Evolutionary conservation across 2,113 vertebrate genomes (phyloP), one percentile per base, ranked within the genome.

Genomic region (Lampris megalopsis): DNA sequence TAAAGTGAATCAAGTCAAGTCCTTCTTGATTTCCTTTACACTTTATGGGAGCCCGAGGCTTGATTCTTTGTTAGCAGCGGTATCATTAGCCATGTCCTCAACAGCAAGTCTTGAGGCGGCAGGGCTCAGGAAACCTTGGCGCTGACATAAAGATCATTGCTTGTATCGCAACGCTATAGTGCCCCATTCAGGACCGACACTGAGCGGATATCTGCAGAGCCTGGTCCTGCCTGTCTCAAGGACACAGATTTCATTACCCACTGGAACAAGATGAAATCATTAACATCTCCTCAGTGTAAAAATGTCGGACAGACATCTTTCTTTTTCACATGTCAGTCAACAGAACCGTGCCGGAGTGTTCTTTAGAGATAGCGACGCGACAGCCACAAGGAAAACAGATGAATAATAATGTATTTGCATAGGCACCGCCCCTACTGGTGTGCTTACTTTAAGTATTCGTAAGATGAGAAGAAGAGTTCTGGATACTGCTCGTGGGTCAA

Each of bases 191-290:
- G 65, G 57, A 68, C 52, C 1, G 59, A 63, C 68, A 43, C 73
- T 41, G 65, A 47, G 83, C 84, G 89, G 90, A 92, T 89, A 92
- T 92, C 91, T 92, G 88, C 65, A 65, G 57, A 68, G 81, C 73
- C 42, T 68, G 75, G 66, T 43, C 77, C 82, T 35, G 77, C 63
- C 83, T 42, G 77, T 76, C 85, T 90, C 82, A 91, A 92, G 90
- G 91, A 91, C 88, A 77, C 13, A 8, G 61, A 77, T 89, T 89
- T 88, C 69, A 90, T 88, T 84, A 89, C 77, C 54, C 86, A 79
- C 77, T 68, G 75, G 72, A 86, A 86, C 86, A 82, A 81, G 74
- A 75, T 63, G 73, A 59, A 79, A 72, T 88, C 86, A 80, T 91
- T 87, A 90, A 90, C 73, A 85, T 80, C 79, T 58, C 36, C 63